Conservation (phyloP, 2,113 vertebrate genomes). For the Ceyx margarethae region DNA sequence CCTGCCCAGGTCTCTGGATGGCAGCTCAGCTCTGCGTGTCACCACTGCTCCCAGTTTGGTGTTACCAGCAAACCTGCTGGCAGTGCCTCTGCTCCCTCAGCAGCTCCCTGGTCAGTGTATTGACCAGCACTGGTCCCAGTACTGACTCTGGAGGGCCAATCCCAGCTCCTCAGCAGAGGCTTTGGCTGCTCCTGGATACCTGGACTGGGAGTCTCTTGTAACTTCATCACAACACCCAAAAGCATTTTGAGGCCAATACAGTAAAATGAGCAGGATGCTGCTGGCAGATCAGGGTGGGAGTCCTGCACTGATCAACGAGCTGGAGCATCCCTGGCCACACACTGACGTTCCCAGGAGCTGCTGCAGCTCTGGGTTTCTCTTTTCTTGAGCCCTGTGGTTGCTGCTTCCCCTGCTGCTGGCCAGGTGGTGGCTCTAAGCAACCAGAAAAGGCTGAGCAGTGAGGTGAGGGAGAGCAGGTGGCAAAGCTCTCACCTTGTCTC, state of each 20-base stretch:
- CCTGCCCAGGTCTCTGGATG: no score
- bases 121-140: no score
- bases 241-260: neutral
- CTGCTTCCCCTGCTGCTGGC: constrained; percentile 36
- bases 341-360: neutral
- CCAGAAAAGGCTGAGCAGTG: neutral
- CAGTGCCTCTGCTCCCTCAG: no score
- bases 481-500: neutral
- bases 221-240: neutral
- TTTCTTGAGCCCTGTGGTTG: neutral
- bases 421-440: constrained; percentile 62
- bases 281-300: neutral
- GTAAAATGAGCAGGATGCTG: neutral
- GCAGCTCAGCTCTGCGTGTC: no score
- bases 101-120: no score
- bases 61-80: no score
- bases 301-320: neutral
- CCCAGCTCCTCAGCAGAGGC: no score
- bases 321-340: neutral
- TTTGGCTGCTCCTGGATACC: neutral
- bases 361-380: neutral
- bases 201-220: neutral
- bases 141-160: no score
- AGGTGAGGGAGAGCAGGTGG: constrained; percentile 1
- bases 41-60: no score